Base-by-base conservation (phyloP, 2,888 invertebrate genomes). In the Acleris sparsana region DNA sequence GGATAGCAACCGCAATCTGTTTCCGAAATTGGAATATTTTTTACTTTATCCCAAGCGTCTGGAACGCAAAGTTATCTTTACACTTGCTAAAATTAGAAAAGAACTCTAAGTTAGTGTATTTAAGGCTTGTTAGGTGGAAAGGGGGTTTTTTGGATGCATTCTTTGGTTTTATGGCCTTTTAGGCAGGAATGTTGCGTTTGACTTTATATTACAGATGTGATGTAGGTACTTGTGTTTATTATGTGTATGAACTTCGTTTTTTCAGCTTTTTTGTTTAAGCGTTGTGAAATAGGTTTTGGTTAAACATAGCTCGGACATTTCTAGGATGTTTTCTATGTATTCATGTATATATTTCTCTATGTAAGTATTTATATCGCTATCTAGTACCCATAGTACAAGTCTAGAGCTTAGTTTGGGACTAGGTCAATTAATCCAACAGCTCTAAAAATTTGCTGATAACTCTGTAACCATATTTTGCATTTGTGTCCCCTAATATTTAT, bases 1-100 rank as follows among this genome's bases (percentile, higher is more conserved):
- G 80, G 79, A 82, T 82, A 74, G 70, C 67, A 63, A 71, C 78
- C 77, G 77, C 82, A 84, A 83, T 84, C 82, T 82, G 82, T 84
- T 83, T 80, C 76, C 80, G 76, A 84, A 82, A 83, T 83, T 82
- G 83, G 80, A 80, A 81, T 81, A 81, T 83, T 83, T 84, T 83
- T 83, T 80, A 80, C 78, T 80, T 78, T 78, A 80, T 78, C 77
- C 77, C 74, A 67, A 68, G 72, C 75, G 75, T 73, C 76, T 72
- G 68, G 64, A 69, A 71, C 73, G 53, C 75, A 53, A 73, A 70
- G 7, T 43, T 69, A 55, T 44, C 20, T 59, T 56, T 69, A 55
- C 68, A 39, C 6, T 5, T 11, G 16, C 5, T 4, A 9, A 29
- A 18, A 20, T 5, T 2, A 1, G 64, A 66, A 68, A 58, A 65